Percentiles rank a stretch among this genome's conserved stretches.
Conservation (phyloP, 2,888 invertebrate genomes). For the Alloplasta piceator region DNA sequence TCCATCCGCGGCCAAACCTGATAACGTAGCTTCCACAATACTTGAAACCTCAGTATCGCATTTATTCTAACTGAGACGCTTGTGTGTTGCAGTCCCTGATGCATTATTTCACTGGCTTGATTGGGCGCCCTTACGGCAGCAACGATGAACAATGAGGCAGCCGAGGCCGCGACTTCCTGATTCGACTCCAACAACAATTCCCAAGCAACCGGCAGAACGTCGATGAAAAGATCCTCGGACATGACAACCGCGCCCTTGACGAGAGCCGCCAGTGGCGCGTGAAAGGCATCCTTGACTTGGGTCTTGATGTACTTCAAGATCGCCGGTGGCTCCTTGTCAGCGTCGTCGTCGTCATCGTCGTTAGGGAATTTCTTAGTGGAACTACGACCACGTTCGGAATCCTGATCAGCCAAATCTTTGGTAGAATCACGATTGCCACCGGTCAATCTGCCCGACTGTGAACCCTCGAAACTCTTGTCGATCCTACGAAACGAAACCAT, state of each 20-base stretch:
- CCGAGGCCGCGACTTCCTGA: slow-evolving; percentile 92
- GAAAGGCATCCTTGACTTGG: slow-evolving; percentile 94
- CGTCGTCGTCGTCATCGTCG: slow-evolving; percentile 82
- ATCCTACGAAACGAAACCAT: slow-evolving; percentile 78
- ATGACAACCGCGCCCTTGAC: slow-evolving; percentile 96
- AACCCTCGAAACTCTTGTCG: slow-evolving; percentile 84
- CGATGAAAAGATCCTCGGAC: slow-evolving; percentile 93
- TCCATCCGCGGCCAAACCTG: slow-evolving; percentile 99
- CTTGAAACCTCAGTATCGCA: slow-evolving; percentile 94
- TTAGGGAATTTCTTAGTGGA: slow-evolving; percentile 77
- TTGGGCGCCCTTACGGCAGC: slow-evolving; percentile 96
- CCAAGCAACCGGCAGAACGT: slow-evolving; percentile 97
- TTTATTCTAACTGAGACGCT: slow-evolving; percentile 93
- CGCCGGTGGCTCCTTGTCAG: slow-evolving; percentile 87
- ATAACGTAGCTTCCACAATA: slow-evolving; percentile 97
- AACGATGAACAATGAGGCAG: slow-evolving; percentile 95
- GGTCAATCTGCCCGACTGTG: slow-evolving; percentile 83
- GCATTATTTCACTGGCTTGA: slow-evolving; percentile 95
- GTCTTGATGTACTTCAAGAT: slow-evolving; percentile 92
- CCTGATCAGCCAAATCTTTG: slow-evolving; percentile 84
- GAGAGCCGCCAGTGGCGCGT: slow-evolving; percentile 93
- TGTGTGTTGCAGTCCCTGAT: slow-evolving; percentile 92
- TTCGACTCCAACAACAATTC: slow-evolving; percentile 97
- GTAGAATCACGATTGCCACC: slow-evolving; percentile 84
- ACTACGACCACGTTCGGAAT: slow-evolving; percentile 82